Evolutionary conservation across 2,113 vertebrate species (phyloP), one percentile per base, ranked within the genome.

Genomic region (Eurypyga helias): DNA sequence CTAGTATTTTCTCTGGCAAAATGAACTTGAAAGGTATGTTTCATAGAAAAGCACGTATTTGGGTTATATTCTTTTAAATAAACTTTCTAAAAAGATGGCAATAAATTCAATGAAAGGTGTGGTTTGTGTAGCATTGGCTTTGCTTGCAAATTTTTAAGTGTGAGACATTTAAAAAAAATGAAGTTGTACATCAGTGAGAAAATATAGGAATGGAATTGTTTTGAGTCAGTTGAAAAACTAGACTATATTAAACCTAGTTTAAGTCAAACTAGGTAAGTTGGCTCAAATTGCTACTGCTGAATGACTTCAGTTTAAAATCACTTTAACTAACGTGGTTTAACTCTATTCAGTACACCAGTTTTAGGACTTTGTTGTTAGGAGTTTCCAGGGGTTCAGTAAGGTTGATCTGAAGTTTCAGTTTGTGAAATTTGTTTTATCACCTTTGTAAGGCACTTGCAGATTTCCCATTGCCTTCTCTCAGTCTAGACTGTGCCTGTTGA

Each of bases 1-100:
- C 78, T 28, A 96, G 89, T 95, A 94, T 93, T 93, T 95, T 97
- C 76, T 97, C 95, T 95, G 91, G 76, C 90, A 94, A 90, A 93
- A 96, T 65, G 69, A 97, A 78, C 84, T 66, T 93, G 65, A 86
- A 92, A 95, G 93, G 72, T 80, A 61, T 1, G 0, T 86, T 96
- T 97, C 71, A 76, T 84, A 96, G 79, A 71, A 96, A 96, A 87
- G 38, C 61, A 90, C 61, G 76, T 97, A 93, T 95, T 95, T 93
- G 78, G 43, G 51, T 91, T 90, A 86, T 90, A 87, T 64, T 86
- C 52, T 87, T 97, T 95, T 89, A 96, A 94, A 96, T 92, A 97
- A 90, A 93, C 89, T 89, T 95, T 89, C 49, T 73, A 45, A 88
- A 95, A 83, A 89, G n/a, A 73, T 65, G 87, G 84, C 48, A 93